Conservation (phyloP, 2,888 invertebrate species). For the Drosophila paramelanica region DNA sequence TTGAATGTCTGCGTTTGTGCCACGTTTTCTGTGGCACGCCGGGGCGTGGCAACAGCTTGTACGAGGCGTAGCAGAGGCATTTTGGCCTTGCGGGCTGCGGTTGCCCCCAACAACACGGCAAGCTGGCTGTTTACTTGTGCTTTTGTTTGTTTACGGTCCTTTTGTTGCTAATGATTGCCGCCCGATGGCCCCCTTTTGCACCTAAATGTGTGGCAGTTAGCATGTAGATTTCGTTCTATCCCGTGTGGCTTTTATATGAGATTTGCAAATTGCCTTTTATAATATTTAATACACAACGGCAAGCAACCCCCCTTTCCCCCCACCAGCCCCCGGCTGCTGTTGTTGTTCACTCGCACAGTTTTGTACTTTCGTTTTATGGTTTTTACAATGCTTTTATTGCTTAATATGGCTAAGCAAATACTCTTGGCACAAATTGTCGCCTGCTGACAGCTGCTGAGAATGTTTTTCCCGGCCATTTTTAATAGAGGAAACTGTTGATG, state of each 20-base stretch:
- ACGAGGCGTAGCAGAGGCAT: constrained; percentile 28
- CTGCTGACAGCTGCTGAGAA: constrained; percentile 39
- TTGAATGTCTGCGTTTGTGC: constrained; percentile 45
- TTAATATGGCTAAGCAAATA: constrained; percentile 71
- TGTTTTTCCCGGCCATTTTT: constrained; percentile 35
- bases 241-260: constrained; percentile 72
- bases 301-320: not conserved
- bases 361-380: constrained; percentile 70
- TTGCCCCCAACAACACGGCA: constrained; percentile 34
- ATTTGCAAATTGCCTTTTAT: constrained; percentile 76
- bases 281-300: constrained; percentile 67
- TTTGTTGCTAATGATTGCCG: constrained; percentile 72
- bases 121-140: constrained; percentile 41
- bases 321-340: too few relatives aligned
- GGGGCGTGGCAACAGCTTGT: constrained; percentile 53
- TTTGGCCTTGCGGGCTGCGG: constrained; percentile 42
- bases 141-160: constrained; percentile 64
- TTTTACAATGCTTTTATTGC: constrained; percentile 75
- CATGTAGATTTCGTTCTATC: constrained; percentile 46
- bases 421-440: constrained; percentile 59
- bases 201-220: constrained; percentile 17
- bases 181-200: constrained; percentile 19
- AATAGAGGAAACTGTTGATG: constrained; percentile 60
- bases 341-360: constrained; percentile 27
- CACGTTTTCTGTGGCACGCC: not conserved